Evolutionary conservation across 2,797 vertebrate species (phyloP), one percentile per base, ranked within the genome.

Genomic region (Enteromius trimaculatus): DNA sequence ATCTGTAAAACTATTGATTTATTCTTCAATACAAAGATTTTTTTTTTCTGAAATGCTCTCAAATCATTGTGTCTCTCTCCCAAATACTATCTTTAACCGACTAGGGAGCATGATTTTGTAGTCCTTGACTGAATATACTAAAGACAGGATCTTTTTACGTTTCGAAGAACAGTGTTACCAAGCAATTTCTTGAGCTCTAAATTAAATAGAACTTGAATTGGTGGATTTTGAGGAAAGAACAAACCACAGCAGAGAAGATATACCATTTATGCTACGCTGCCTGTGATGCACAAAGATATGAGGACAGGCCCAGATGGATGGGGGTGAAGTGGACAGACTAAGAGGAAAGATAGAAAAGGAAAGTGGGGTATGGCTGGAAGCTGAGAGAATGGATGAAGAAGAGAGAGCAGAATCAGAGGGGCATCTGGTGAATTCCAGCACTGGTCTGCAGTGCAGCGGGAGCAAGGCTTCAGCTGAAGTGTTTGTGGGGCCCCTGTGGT

Each of bases 401-500:
- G 66, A 70, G 65, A 80, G 65, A 53, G 37, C 29, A 82, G 82
- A 78, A 70, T 74, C 51, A 21, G 77, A 72, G 64, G 85, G 86
- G 81, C 84, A 89, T 90, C 88, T 89, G 89, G 88, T 86, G 79
- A 90, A 92, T 92, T 90, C 88, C 81, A 90, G 85, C 6, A 66
- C 88, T 87, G 85, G 80, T 87, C 86, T 90, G 80, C 82, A 85
- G 83, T 90, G 81, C 89, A 84, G 88, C 87, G 85, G 89, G 89
- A 93, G 89, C 90, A 86, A 88, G 84, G 89, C 89, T 88, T 83
- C 85, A 90, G 88, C 91, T 85, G 64, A 90, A 92, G 92, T 91
- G 90, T 94, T 93, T 93, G 92, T 93, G 90, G 90, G 92, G 87
- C 92, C 92, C 92, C 90, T 93, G 94, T 90, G 94, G 94, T 90